Evolutionary conservation across 2,888 invertebrate species (phyloP).

Genomic region (Chymomyza fuscimana): DNA sequence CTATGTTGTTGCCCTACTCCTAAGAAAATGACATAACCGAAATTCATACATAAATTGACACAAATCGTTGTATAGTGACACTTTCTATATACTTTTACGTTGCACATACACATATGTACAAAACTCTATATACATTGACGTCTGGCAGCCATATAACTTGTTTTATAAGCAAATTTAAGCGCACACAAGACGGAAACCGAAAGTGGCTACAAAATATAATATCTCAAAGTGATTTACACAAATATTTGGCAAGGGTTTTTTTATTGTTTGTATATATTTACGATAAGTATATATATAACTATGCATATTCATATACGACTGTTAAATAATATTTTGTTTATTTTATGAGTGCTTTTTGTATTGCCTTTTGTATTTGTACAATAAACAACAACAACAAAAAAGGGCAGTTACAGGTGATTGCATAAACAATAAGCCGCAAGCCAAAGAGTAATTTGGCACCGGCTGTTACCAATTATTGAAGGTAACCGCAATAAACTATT

Average conservation of each 20-base stretch:
- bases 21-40: not conserved
- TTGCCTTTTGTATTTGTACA: conserved; percentile 14
- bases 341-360: conserved; percentile 19
- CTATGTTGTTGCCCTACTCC: not conserved
- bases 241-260: not conserved
- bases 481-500: not conserved
- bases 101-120: not conserved
- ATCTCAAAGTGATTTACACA: not conserved
- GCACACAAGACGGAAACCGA: not conserved
- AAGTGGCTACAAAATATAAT: not conserved
- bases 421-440: not conserved
- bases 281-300: too few relatives aligned
- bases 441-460: not conserved
- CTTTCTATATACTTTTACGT: not conserved
- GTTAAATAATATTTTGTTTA: conserved; percentile 33
- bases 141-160: not conserved
- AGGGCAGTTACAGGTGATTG: not conserved
- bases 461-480: not conserved
- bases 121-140: not conserved
- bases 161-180: not conserved
- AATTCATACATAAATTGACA: not conserved
- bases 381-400: not conserved
- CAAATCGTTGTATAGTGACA: not conserved
- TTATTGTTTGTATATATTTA: not conserved
- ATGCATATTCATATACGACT: not conserved